These are phyloP conservation scores for Bettongia penicillata DNA, from an alignment of 2,113 vertebrate genomes.

Conservation along the genomic window DNA sequence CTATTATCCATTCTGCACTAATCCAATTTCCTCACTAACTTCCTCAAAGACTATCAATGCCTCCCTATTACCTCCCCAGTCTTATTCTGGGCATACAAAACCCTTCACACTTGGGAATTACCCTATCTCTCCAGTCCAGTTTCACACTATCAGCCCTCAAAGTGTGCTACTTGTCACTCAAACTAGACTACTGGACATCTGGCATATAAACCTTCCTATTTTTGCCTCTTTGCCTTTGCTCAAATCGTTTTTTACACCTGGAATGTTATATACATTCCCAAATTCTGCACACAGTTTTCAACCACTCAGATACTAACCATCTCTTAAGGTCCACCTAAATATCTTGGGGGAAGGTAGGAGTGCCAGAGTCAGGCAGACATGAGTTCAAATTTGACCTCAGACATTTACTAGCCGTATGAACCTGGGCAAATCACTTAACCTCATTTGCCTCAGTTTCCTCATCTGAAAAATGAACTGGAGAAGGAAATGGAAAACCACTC, in stretches of 20 bases:
- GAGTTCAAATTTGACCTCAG: neutral
- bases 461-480: neutral
- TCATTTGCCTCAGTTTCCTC: too few relatives aligned
- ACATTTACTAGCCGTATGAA: neutral
- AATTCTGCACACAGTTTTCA: neutral
- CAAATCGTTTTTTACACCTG: neutral
- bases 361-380: neutral
- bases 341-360: neutral
- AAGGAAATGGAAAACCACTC: neutral
- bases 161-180: neutral
- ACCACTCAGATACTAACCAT: neutral
- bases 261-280: neutral
- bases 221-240: neutral
- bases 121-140: neutral
- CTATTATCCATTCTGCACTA: neutral
- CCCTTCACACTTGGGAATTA: neutral
- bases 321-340: neutral
- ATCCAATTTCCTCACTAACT: neutral
- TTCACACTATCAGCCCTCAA: neutral
- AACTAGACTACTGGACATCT: neutral
- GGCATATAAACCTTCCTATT: neutral
- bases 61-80: neutral
- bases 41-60: neutral
- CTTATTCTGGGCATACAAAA: neutral
- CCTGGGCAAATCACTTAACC: too few relatives aligned